A percentile compares a stretch with the other conserved stretches of the same genome.
These are phyloP conservation scores for Melangyna quadrimaculata DNA, from an alignment of 2,888 invertebrate species.

Conservation along the genomic window DNA sequence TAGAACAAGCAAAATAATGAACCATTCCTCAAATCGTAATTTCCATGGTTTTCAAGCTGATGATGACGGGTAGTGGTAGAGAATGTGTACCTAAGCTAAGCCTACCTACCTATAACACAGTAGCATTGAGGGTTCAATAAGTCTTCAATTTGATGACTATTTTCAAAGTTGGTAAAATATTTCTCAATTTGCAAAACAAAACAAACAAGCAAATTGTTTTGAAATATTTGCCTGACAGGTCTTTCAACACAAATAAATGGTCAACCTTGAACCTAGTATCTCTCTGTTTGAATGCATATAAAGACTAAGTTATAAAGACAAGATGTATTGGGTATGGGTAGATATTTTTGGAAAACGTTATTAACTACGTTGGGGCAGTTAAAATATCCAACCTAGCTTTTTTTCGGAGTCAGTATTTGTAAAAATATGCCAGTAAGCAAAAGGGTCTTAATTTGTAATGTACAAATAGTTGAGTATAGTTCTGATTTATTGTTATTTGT, in stretches of 20 bases:
- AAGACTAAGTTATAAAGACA: not conserved
- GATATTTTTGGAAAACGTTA: not conserved
- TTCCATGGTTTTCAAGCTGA: not conserved
- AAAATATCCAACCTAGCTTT: too few species aligned
- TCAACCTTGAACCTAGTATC: too few species aligned
- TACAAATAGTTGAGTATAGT: too few species aligned
- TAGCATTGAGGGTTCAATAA: not conserved
- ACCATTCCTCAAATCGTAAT: not conserved
- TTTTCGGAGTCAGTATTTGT: too few species aligned
- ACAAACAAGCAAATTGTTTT: constrained; percentile 5
- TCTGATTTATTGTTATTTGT: too few species aligned
- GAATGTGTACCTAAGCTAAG: not conserved
- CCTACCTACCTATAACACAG: not conserved
- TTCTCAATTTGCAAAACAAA: not conserved
- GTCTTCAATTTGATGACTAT: constrained; percentile 19
- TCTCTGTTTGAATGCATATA: not conserved
- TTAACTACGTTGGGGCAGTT: not conserved
- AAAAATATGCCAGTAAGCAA: too few species aligned
- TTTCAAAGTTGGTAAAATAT: constrained; percentile 6
- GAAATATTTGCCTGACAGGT: not conserved
- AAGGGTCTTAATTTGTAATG: too few species aligned
- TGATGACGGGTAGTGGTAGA: not conserved
- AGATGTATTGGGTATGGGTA: not conserved
- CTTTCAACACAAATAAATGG: constrained; percentile 6
- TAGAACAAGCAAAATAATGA: not conserved